These are phyloP conservation scores for Metopia argyrocephala DNA, from an alignment of 2,888 invertebrate genomes.

Conservation along the genomic window DNA sequence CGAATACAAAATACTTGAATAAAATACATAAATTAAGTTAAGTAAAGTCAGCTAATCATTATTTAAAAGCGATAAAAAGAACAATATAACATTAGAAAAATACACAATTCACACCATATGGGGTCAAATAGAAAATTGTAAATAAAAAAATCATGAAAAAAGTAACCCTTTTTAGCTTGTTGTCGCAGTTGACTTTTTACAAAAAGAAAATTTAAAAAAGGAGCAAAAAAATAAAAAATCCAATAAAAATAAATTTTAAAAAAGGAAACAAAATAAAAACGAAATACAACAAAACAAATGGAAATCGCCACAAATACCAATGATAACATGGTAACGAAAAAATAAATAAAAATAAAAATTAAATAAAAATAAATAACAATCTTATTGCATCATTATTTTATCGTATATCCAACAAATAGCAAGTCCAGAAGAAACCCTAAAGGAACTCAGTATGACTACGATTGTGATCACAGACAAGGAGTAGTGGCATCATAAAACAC, in stretches of 20 bases:
- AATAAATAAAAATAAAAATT: not conserved
- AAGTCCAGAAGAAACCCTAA: not conserved
- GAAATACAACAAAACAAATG: slow-evolving; percentile 43
- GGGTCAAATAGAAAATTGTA: slow-evolving; percentile 7
- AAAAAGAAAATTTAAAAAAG: slow-evolving; percentile 13
- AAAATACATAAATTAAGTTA: not conserved
- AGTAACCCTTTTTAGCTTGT: slow-evolving; percentile 15
- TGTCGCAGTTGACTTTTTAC: slow-evolving; percentile 8
- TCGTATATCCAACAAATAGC: not conserved
- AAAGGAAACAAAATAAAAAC: not conserved
- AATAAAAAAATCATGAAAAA: not conserved
- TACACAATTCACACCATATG: slow-evolving; percentile 31
- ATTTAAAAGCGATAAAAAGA: slow-evolving; percentile 47
- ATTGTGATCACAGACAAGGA: not conserved
- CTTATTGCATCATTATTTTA: not conserved
- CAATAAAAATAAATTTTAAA: slow-evolving; percentile 40
- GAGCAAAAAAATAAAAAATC: slow-evolving; percentile 2
- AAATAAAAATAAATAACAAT: not conserved
- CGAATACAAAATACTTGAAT: slow-evolving; percentile 1
- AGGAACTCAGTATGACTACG: not conserved
- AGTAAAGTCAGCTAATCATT: slow-evolving; percentile 52
- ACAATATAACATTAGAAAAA: not conserved
- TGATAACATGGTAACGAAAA: slow-evolving; percentile 39
- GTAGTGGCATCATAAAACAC: slow-evolving; percentile 4
- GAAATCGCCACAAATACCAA: slow-evolving; percentile 56